Percentiles rank a stretch among this genome's conserved stretches.
phyloP scores from a whole-genome alignment of 2,888 invertebrate species.

The Ormyrus nitidulus region DNA sequence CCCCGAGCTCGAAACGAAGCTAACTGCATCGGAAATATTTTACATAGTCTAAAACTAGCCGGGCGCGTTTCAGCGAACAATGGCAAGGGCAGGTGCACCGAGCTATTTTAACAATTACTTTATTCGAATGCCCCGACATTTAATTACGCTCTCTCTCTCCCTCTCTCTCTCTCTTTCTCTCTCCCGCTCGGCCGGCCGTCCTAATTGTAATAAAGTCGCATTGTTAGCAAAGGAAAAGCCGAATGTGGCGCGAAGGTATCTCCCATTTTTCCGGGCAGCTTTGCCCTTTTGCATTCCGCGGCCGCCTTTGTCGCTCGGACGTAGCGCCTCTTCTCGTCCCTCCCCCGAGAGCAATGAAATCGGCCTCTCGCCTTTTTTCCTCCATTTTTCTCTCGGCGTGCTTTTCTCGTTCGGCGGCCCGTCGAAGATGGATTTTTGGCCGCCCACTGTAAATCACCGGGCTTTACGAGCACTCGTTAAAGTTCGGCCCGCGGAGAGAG shows the following conservation, averaged over 20 bases:
- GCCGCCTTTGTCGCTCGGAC: conserved; percentile 28
- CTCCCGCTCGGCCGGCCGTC: too few relatives aligned
- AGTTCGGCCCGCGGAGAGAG: conserved; percentile 8
- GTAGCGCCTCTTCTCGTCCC: background rate
- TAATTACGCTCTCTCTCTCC: background rate
- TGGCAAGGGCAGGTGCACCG: too few relatives aligned
- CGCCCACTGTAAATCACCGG: conserved; percentile 32
- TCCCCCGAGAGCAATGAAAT: conserved; percentile 44
- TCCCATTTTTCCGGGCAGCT: too few relatives aligned
- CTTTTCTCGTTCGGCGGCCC: background rate
- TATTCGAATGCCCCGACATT: background rate
- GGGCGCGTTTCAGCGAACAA: background rate
- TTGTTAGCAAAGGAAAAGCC: too few relatives aligned
- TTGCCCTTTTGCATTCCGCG: conserved; percentile 26
- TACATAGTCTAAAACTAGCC: background rate
- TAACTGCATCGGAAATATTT: too few relatives aligned
- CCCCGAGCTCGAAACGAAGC: too few relatives aligned
- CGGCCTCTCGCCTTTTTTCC: conserved; percentile 1
- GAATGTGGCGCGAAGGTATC: too few relatives aligned
- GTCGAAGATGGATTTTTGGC: conserved; percentile 15
- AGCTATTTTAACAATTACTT: background rate
- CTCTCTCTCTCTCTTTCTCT: too few relatives aligned
- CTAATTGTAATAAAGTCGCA: too few relatives aligned
- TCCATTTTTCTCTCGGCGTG: background rate
- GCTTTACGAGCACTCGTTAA: conserved; percentile 43